Percentiles rank a stretch among this genome's conserved stretches.
phyloP scores from a whole-genome alignment of 2,888 invertebrate species.

The Xestoiulus laeticollis region DNA sequence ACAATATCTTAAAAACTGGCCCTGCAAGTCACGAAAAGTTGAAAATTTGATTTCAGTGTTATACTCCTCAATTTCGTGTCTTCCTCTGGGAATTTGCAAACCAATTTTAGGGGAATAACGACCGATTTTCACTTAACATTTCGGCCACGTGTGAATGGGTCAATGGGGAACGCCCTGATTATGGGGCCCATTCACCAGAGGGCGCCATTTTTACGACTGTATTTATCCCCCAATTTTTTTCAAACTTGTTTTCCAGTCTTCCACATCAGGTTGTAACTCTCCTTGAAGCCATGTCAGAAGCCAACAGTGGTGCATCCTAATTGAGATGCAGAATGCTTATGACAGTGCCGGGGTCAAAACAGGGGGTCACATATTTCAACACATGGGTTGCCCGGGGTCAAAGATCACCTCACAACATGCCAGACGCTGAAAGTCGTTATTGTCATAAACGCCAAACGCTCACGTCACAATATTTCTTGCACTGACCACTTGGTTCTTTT shows the following conservation, averaged over 20 bases:
- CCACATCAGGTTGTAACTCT: slow-evolving; percentile 50
- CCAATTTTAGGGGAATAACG: no score
- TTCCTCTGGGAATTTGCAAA: no score
- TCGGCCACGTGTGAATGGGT: neutral
- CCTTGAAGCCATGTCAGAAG: slow-evolving; percentile 51
- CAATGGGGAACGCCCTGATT: neutral
- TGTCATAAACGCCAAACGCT: slow-evolving; percentile 28
- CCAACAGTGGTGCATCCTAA: slow-evolving; percentile 52
- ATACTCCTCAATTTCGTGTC: no score
- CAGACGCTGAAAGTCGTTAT: slow-evolving; percentile 5
- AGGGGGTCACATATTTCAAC: slow-evolving; percentile 45
- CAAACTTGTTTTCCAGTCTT: neutral
- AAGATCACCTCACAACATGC: slow-evolving; percentile 32
- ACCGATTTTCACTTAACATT: neutral
- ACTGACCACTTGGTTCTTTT: neutral
- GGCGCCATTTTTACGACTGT: neutral
- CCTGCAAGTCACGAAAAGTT: no score
- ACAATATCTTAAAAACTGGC: no score
- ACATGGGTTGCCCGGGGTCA: slow-evolving; percentile 47
- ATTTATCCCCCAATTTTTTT: neutral
- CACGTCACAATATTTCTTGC: neutral
- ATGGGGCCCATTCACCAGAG: neutral
- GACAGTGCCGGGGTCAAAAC: slow-evolving; percentile 35
- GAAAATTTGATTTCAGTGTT: no score
- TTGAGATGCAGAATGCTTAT: slow-evolving; percentile 48